Conservation (phyloP, 2,797 vertebrate genomes). For the Pseudomugil tenellus region DNA sequence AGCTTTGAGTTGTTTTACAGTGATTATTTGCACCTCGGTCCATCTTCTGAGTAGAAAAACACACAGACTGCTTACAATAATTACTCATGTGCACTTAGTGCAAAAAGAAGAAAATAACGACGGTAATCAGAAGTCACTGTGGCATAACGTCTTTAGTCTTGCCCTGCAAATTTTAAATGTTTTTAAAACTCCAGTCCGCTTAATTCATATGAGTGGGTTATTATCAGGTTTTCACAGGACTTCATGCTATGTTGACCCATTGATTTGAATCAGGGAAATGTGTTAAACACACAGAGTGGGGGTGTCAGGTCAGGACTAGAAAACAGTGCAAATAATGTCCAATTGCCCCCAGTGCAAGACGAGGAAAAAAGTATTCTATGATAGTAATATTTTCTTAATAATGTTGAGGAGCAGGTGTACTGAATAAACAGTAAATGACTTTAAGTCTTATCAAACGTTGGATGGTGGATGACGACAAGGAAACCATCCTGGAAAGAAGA, state of each 20-base stretch:
- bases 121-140: not conserved
- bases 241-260: not conserved
- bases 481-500: not conserved
- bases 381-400: not conserved
- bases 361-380: not conserved
- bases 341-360: not conserved
- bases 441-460: not conserved
- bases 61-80: not conserved
- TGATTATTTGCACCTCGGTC: not conserved
- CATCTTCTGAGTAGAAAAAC: not conserved
- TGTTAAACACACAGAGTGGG: not conserved
- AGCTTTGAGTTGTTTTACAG: not conserved
- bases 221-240: not conserved
- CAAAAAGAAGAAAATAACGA: not conserved
- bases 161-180: not conserved
- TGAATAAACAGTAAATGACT: not conserved
- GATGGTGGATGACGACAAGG: not conserved
- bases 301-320: not conserved
- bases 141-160: not conserved
- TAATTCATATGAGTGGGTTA: not conserved
- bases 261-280: not conserved
- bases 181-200: not conserved
- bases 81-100: not conserved
- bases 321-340: not conserved
- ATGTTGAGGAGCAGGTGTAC: not conserved